Evolutionary conservation across 2,113 vertebrate genomes (phyloP).

Genomic region (Coptodon bakossiorum): DNA sequence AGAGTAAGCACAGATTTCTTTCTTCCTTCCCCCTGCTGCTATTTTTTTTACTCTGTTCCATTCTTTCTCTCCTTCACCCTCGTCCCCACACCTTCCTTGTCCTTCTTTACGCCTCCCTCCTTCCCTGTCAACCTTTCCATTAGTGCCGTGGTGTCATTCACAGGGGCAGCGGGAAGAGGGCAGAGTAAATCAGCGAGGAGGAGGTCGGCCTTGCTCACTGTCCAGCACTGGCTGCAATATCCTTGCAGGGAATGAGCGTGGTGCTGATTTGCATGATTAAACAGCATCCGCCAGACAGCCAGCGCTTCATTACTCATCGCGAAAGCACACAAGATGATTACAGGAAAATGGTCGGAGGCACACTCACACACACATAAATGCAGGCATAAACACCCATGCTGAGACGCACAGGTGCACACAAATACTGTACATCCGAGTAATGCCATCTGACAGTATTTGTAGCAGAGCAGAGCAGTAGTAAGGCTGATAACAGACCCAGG

Average conservation of each 20-base stretch:
- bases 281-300: conserved; percentile 36
- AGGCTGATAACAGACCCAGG: background rate
- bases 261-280: conserved; percentile 62
- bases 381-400: background rate
- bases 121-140: background rate
- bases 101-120: background rate
- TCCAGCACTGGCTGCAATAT: conserved; percentile 18
- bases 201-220: conserved; percentile 10
- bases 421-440: conserved; percentile 34
- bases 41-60: background rate
- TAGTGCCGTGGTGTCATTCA: background rate
- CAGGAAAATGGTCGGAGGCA: background rate
- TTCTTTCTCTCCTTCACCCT: background rate
- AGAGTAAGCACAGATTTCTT: background rate
- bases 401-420: background rate
- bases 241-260: conserved; percentile 7
- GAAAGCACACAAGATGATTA: conserved; percentile 30
- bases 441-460: conserved; percentile 11
- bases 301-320: conserved; percentile 30
- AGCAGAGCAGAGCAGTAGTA: background rate
- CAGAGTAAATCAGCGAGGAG: conserved; percentile 29
- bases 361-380: background rate
- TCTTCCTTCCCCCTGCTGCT: background rate
- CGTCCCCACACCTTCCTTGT: background rate
- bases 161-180: background rate